Evolutionary conservation across 2,113 vertebrate species (phyloP).

Genomic region (Australoheros scitulus): DNA sequence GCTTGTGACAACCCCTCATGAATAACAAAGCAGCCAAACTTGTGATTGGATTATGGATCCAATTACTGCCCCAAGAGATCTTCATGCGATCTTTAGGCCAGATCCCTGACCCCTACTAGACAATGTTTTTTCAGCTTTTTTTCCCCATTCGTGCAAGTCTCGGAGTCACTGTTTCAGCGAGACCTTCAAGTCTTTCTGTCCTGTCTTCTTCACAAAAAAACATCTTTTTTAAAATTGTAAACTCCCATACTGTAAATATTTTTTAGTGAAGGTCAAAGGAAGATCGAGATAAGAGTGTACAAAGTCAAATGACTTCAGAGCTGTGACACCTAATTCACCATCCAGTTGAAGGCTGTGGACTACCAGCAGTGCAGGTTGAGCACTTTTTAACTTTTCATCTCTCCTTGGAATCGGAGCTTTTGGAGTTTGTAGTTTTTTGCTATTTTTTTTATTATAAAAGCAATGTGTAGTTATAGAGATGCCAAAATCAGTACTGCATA

Average conservation of each 20-base stretch:
- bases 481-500: neutral
- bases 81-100: neutral
- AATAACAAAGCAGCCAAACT: too few relatives aligned
- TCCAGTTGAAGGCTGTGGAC: neutral
- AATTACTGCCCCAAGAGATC: neutral
- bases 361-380: neutral
- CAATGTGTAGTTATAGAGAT: neutral
- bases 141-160: neutral
- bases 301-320: conserved; percentile 43
- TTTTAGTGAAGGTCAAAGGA: conserved; percentile 19
- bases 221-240: neutral
- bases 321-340: conserved; percentile 2
- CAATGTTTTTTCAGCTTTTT: neutral
- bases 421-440: neutral
- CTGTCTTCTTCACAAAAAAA: neutral
- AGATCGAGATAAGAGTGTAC: conserved; percentile 29
- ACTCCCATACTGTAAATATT: conserved; percentile 3
- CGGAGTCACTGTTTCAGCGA: too few relatives aligned
- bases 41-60: neutral
- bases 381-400: neutral
- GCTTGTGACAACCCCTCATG: too few relatives aligned
- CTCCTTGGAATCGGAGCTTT: rapidly evolving
- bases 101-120: neutral
- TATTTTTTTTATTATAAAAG: too few relatives aligned
- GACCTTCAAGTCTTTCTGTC: neutral